Base-by-base conservation (phyloP, 2,113 vertebrate genomes). In the Oostethus manadensis region DNA sequence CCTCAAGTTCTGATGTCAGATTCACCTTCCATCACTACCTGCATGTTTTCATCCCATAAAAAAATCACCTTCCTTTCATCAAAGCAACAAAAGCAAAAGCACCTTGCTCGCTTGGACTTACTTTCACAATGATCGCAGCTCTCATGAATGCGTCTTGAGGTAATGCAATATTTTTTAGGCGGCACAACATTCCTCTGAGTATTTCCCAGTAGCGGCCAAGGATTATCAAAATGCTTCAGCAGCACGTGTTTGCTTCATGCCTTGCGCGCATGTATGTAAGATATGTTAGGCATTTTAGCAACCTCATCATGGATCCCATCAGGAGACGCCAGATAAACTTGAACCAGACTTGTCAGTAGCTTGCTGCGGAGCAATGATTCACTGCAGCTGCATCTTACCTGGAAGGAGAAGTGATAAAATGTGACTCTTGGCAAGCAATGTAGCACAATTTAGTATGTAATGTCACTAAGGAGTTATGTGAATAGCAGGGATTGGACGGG, bases 181-280 rank as follows among this genome's bases (percentile, higher is more conserved):
- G 70, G 49, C 42, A 18, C 56, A 60, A 40, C 62, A 80, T 80
- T 80, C 51, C 46, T 56, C 43, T 51, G 43, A 60, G 68, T 63
- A 48, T n/a, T 43, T 16, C 21, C 14, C 33, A 18, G 42, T 45
- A 45, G 22, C 56, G 51, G 61, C 65, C 60, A 43, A n/a, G 42
- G 33, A 82, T 79, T 53, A 46, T 68, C 35, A 16, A 62, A 68
- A 86, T 61, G 70, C 81, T 86, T 80, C 68, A 70, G 58, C 61
- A 51, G 42, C 40, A 26, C 18, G 22, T 56, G 56, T 66, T 47
- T 33, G 44, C 23, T 47, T 68, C 11, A 40, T 47, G 48, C 68
- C 35, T 62, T 42, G 38, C 42, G 16, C 4, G 16, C 60, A 60
- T n/a, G 50, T 42, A 42, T 56, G 59, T 40, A 26, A 73, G 62